phyloP scores from a whole-genome alignment of 2,113 vertebrate species.

The Alligator mississippiensis region DNA sequence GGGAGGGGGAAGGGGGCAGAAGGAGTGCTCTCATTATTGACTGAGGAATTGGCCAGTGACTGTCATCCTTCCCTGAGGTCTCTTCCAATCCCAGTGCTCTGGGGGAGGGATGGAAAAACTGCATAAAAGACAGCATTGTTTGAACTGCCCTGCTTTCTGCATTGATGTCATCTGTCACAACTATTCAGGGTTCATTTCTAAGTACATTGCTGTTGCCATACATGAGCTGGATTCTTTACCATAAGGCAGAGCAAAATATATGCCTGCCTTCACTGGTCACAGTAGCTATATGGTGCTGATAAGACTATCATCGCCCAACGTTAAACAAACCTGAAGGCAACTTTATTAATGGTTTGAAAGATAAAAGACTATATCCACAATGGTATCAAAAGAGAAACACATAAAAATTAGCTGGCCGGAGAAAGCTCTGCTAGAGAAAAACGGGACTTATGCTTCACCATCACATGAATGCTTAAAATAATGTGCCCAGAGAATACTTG shows the following conservation, averaged over 20 bases:
- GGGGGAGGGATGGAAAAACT: too few relatives aligned
- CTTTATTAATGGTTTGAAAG: background rate
- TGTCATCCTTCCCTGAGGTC: too few relatives aligned
- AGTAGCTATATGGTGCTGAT: background rate
- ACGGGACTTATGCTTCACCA: background rate
- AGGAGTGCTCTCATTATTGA: too few relatives aligned
- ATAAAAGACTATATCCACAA: background rate
- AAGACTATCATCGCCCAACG: background rate
- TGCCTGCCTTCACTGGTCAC: background rate
- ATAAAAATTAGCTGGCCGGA: slow-evolving; percentile 20
- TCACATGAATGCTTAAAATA: slow-evolving; percentile 40
- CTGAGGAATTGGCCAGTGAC: too few relatives aligned
- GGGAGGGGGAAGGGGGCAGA: too few relatives aligned
- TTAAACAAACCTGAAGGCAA: background rate
- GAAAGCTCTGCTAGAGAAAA: background rate
- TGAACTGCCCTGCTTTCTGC: too few relatives aligned
- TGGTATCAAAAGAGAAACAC: background rate
- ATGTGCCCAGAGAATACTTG: background rate
- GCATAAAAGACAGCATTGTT: too few relatives aligned
- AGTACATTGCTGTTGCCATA: background rate
- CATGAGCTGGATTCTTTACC: background rate
- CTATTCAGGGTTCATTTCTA: background rate
- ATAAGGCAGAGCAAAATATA: background rate
- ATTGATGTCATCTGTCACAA: too few relatives aligned
- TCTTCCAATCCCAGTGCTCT: too few relatives aligned